A percentile compares a stretch with the other conserved stretches of the same genome.
phyloP scores from a whole-genome alignment of 2,888 invertebrate species.

The Watsonalla binaria region DNA sequence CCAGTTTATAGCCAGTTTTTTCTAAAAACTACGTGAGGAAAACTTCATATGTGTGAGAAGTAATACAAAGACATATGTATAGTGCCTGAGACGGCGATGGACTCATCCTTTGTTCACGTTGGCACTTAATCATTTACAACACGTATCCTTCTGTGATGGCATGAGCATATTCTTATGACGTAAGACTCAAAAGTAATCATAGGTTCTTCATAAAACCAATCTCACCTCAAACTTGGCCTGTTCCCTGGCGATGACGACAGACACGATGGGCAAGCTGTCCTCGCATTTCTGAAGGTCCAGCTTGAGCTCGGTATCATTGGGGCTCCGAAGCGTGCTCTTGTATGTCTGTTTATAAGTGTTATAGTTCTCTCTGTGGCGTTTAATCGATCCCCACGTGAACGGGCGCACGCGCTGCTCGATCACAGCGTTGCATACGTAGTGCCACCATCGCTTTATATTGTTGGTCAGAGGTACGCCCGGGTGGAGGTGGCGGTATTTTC shows the following conservation, averaged over 20 bases:
- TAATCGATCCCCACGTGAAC: conserved; percentile 85
- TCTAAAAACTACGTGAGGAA: no score
- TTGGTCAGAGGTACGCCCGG: conserved; percentile 78
- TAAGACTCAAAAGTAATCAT: no score
- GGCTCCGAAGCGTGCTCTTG: conserved; percentile 83
- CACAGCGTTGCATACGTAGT: conserved; percentile 84
- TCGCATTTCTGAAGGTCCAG: conserved; percentile 86
- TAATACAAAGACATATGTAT: no score
- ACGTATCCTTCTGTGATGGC: no score
- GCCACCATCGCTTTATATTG: conserved; percentile 85
- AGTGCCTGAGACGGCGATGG: no score
- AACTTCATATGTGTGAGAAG: no score
- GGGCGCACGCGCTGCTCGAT: conserved; percentile 85
- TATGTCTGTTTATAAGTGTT: conserved; percentile 83
- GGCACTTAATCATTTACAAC: no score
- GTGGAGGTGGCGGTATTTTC: conserved; percentile 81
- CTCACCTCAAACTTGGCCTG: conserved; percentile 87
- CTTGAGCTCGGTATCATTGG: conserved; percentile 85
- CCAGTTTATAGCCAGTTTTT: no score
- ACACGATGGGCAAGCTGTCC: conserved; percentile 84
- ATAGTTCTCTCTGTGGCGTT: conserved; percentile 83
- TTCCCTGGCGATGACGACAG: conserved; percentile 87
- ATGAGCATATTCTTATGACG: no score
- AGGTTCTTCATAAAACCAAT: no score
- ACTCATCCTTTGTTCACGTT: no score